phyloP scores from a whole-genome alignment of 2,797 vertebrate genomes.

The Sebastes goodei region DNA sequence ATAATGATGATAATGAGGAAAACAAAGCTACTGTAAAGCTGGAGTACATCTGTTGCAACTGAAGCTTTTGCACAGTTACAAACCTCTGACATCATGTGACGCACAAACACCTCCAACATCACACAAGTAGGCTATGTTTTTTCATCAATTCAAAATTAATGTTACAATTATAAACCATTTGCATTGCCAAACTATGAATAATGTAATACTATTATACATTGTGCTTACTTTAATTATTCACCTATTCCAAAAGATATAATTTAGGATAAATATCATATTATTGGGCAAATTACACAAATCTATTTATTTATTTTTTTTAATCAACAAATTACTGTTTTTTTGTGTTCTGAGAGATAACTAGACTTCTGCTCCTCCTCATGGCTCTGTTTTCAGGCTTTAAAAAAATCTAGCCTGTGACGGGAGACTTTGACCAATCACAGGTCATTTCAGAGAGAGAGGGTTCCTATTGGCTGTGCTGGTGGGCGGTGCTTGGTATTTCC shows the following conservation, averaged over 20 bases:
- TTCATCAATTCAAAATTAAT: not conserved
- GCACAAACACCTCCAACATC: not conserved
- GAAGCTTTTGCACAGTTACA: not conserved
- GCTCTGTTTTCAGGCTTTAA: too few relatives aligned
- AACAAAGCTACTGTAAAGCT: constrained; percentile 28
- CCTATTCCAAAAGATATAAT: not conserved
- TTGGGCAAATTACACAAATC: not conserved
- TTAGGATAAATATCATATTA: not conserved
- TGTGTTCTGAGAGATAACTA: not conserved
- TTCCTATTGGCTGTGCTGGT: too few relatives aligned
- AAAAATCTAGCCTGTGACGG: too few relatives aligned
- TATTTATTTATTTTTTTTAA: not conserved
- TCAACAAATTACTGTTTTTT: not conserved
- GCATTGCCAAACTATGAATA: not conserved
- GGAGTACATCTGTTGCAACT: not conserved
- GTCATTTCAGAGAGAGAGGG: too few relatives aligned
- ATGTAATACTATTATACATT: not conserved
- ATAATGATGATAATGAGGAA: constrained; percentile 19
- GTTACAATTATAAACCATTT: not conserved
- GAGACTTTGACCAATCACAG: too few relatives aligned
- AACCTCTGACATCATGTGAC: not conserved
- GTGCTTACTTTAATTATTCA: not conserved
- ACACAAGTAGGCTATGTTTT: not conserved
- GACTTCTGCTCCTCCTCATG: too few relatives aligned
- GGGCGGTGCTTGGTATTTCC: too few relatives aligned